phyloP scores from a whole-genome alignment of 2,113 vertebrate genomes.

The Pterocles orientalis region DNA sequence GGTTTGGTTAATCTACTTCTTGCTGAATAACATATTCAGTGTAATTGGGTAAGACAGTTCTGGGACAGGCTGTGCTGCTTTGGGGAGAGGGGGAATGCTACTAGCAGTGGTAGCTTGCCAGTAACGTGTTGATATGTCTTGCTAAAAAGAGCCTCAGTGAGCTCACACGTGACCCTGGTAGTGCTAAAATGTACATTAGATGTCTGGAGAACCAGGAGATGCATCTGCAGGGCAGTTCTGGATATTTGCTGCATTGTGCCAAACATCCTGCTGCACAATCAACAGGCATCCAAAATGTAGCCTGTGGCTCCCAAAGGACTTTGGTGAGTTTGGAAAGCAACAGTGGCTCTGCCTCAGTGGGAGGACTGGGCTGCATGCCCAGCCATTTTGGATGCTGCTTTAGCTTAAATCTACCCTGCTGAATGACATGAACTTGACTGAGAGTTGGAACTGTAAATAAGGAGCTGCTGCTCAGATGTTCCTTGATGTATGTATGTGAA shows the following conservation, averaged over 20 bases:
- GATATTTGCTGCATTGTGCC: not conserved
- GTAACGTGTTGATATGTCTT: not conserved
- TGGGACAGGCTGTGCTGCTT: slow-evolving; percentile 9
- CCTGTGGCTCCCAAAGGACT: not conserved
- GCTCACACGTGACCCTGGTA: not conserved
- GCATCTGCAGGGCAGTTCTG: not conserved
- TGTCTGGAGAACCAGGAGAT: not conserved
- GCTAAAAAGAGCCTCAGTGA: not conserved
- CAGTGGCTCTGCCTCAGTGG: not conserved
- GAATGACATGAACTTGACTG: not conserved
- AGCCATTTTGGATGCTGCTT: not conserved
- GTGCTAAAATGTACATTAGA: not conserved
- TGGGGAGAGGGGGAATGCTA: not conserved
- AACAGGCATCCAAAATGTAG: not conserved
- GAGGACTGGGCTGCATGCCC: not conserved
- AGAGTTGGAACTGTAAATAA: not conserved
- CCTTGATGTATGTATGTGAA: not conserved
- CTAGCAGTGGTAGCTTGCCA: not conserved
- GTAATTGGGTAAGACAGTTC: slow-evolving; percentile 40
- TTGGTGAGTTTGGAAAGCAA: not conserved
- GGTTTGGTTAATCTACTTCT: slow-evolving; percentile 34
- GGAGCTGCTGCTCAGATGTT: not conserved
- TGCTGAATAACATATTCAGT: not conserved
- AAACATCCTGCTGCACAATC: not conserved
- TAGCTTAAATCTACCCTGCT: not conserved